These are phyloP conservation scores for Dryadula phaetusa DNA, from an alignment of 2,888 invertebrate genomes.

Conservation along the genomic window DNA sequence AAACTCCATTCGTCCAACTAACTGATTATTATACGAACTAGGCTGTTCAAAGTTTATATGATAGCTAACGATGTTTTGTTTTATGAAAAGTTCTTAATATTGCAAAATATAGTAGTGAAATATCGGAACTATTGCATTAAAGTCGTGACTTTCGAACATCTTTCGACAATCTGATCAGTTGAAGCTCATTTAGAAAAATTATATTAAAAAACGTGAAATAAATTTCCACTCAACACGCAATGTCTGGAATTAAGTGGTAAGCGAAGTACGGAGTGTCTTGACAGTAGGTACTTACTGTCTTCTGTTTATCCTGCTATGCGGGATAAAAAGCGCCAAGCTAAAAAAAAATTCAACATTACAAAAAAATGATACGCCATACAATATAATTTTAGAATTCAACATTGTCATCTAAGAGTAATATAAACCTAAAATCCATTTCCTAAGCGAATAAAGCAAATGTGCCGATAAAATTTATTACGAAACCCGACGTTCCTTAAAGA, in stretches of 20 bases:
- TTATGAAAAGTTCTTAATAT: constrained; percentile 4
- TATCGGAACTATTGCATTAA: background rate
- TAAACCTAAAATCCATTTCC: constrained; percentile 19
- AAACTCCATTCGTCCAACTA: constrained; percentile 15
- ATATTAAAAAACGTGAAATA: too few species aligned
- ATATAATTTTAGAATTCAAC: background rate
- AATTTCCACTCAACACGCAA: too few species aligned
- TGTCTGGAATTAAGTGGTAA: too few species aligned
- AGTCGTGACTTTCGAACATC: too few species aligned
- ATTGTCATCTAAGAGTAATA: constrained; percentile 6
- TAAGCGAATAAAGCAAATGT: constrained; percentile 17
- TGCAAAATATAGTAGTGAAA: background rate
- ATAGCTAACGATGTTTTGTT: background rate
- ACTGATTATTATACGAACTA: constrained; percentile 18
- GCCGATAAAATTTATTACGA: constrained; percentile 22
- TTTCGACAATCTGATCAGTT: too few species aligned
- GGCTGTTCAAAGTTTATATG: constrained; percentile 15
- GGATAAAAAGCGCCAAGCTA: too few species aligned
- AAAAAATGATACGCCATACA: background rate
- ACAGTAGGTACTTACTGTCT: too few species aligned
- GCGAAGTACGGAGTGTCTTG: too few species aligned
- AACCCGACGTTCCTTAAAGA: constrained; percentile 14
- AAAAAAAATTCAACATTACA: too few species aligned
- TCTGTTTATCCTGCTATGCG: too few species aligned
- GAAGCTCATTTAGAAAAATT: too few species aligned